Conservation (phyloP, 2,888 invertebrate species). For the Erebia palarica region DNA sequence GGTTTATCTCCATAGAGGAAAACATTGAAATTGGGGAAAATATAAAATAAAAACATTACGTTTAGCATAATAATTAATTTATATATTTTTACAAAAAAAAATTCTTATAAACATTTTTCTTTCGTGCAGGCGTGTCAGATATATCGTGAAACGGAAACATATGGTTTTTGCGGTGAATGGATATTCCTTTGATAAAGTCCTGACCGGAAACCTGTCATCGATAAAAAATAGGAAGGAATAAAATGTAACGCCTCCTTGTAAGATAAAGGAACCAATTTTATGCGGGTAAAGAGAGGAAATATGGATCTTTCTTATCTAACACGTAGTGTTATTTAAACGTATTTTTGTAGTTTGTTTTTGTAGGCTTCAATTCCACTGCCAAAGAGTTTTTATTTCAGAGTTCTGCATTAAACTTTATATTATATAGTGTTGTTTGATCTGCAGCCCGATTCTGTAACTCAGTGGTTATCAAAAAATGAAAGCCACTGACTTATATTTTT, state of each 20-base stretch:
- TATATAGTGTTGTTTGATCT: too few species aligned
- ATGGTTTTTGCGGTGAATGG: not conserved
- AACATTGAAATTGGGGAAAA: too few species aligned
- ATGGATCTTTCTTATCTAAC: not conserved
- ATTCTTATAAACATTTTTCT: too few species aligned
- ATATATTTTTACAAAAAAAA: too few species aligned
- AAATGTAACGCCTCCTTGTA: conserved; percentile 6
- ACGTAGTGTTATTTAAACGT: not conserved
- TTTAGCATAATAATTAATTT: too few species aligned
- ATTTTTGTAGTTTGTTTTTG: not conserved
- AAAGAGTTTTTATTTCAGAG: too few species aligned
- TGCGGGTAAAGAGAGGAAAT: not conserved
- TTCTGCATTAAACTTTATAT: not conserved
- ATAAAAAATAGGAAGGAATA: conserved; percentile 14
- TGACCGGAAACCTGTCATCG: conserved; percentile 13
- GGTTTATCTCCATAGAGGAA: not conserved
- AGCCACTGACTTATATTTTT: too few species aligned
- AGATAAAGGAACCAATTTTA: conserved; percentile 6
- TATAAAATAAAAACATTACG: too few species aligned
- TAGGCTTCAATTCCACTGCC: too few species aligned
- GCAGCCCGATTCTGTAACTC: too few species aligned
- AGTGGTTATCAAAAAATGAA: too few species aligned
- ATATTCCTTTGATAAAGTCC: conserved; percentile 8
- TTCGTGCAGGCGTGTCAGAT: not conserved
- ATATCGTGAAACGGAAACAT: conserved; percentile 13